These are phyloP conservation scores for Tiliacea citrago DNA, from an alignment of 2,888 invertebrate species.

Conservation along the genomic window DNA sequence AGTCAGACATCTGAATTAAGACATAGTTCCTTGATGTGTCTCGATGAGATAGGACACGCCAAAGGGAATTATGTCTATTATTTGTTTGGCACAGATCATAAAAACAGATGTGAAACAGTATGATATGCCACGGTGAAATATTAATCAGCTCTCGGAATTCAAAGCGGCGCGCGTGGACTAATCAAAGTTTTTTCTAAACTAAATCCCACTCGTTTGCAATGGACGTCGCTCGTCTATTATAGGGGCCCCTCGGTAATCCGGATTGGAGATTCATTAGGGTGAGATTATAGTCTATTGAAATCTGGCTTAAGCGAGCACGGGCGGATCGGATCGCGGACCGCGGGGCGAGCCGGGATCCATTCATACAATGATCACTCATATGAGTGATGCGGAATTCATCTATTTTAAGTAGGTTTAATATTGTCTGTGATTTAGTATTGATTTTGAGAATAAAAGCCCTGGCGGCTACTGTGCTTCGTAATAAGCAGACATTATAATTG, in stretches of 20 bases:
- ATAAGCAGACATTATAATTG: background rate
- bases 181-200: constrained; percentile 88
- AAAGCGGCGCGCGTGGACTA: constrained; percentile 75
- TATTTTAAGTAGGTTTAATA: constrained; percentile 52
- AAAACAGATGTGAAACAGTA: constrained; percentile 40
- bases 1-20: constrained; percentile 82
- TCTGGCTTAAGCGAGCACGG: constrained; percentile 86
- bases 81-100: constrained; percentile 33
- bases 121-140: constrained; percentile 8
- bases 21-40: constrained; percentile 65
- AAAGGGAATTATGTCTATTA: constrained; percentile 37
- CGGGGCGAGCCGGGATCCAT: constrained; percentile 44
- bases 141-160: constrained; percentile 55
- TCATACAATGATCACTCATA: constrained; percentile 59
- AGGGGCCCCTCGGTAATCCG: constrained; percentile 87
- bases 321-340: constrained; percentile 73
- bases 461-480: background rate
- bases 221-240: constrained; percentile 83
- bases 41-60: constrained; percentile 35
- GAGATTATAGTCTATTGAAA: constrained; percentile 91
- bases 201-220: constrained; percentile 83
- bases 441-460: constrained; percentile 13
- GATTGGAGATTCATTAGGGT: constrained; percentile 91
- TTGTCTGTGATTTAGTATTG: constrained; percentile 31
- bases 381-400: constrained; percentile 50